Evolutionary conservation across 1,140 invertebrate species (phyloP), one percentile per base, ranked within the genome.

Genomic region (Acromyrmex charruanus): DNA sequence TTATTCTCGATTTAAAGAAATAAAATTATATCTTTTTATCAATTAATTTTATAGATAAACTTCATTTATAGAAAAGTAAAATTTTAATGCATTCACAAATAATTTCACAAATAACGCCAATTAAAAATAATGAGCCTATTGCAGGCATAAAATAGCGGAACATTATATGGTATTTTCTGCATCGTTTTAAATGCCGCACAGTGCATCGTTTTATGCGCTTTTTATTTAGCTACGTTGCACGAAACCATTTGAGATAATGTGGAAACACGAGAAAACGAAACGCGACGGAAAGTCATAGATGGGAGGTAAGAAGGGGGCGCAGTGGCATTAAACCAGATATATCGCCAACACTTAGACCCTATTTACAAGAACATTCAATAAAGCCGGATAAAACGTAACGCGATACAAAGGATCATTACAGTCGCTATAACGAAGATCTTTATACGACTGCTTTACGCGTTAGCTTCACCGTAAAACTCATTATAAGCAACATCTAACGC

Each of bases 331-430:
- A 89, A 84, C 66, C 39, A 58, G 71, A 89, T 89, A 85, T 89
- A 89, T 89, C 80, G 55, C 51, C 84, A 44, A 72, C 72, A 85
- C 77, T 90, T 87, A 72, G 85, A 72, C 44, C 61, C 77, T 89
- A 71, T 89, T 88, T 86, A 77, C 87, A 88, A 79, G 87, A 74
- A 85, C 72, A 84, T 89, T 85, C 87, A 88, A 87, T 88, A 88
- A 88, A 88, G 69, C 59, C n/a, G 68, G 51, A 74, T 71, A 77
- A 80, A 14, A 80, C 86, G 51, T 55, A 31, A 55, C 51, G 21
- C 71, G 51, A 65, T 85, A 53, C 71, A 39, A 66, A 53, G 16
- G 74, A 79, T 85, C 82, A 65, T 85, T 85, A 77, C 59, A 79
- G 59, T 66, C 31, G 21, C 74, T 85, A 66, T 79, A 85, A 85